A percentile compares a stretch with the other conserved stretches of the same genome.
Conservation (phyloP, 2,797 vertebrate species). For the Sebastes steindachneri region DNA sequence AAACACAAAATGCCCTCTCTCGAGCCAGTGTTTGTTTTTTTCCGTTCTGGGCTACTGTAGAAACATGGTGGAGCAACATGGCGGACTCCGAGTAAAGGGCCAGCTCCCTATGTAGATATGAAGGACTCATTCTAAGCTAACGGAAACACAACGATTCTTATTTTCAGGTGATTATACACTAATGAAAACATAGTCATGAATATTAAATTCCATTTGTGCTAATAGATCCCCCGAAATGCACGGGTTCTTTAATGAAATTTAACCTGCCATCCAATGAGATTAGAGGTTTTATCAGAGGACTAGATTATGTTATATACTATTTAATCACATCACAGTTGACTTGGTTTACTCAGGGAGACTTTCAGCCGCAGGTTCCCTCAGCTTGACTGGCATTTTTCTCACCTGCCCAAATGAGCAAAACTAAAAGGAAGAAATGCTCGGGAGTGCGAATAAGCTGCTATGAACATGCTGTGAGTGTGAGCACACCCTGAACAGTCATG, state of each 20-base stretch:
- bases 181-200: too few relatives aligned
- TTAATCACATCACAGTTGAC: background rate
- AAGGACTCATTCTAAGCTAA: too few relatives aligned
- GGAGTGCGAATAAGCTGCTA: constrained; percentile 34
- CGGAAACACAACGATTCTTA: too few relatives aligned
- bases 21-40: too few relatives aligned
- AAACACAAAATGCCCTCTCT: too few relatives aligned
- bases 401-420: constrained; percentile 32
- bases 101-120: too few relatives aligned
- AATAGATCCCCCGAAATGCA: too few relatives aligned
- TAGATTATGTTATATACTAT: background rate
- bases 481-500: constrained; percentile 5
- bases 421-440: constrained; percentile 5
- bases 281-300: background rate
- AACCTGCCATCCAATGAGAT: background rate
- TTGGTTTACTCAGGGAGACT: background rate
- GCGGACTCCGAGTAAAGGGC: fast-evolving
- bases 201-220: too few relatives aligned
- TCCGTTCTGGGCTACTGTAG: too few relatives aligned
- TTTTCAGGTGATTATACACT: too few relatives aligned
- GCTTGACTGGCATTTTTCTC: background rate
- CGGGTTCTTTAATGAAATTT: background rate
- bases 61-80: too few relatives aligned
- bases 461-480: constrained; percentile 21
- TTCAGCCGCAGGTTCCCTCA: background rate